These are phyloP conservation scores for Hydrocynus forskahlii DNA, from an alignment of 2,797 vertebrate genomes.

Conservation along the genomic window DNA sequence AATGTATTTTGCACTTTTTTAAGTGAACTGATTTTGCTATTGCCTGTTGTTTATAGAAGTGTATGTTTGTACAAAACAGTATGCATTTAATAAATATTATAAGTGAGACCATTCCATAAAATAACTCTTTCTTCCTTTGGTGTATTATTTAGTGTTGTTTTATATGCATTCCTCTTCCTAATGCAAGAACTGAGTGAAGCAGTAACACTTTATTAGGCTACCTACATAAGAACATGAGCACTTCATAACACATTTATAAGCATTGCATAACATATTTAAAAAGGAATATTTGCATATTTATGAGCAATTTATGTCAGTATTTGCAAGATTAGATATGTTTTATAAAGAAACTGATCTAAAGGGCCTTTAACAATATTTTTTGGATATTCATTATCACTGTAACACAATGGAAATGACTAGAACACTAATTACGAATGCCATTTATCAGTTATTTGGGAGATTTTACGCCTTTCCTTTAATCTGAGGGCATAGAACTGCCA, in stretches of 20 bases:
- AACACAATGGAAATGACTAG: neutral
- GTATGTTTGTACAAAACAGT: constrained; percentile 47
- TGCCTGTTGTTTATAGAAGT: constrained; percentile 30
- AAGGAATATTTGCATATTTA: too few species aligned
- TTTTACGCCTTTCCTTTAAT: neutral
- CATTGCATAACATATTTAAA: too few species aligned
- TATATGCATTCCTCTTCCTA: neutral
- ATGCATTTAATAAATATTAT: constrained; percentile 44
- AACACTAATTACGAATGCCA: neutral
- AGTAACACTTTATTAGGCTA: too few species aligned
- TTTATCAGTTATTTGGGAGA: neutral
- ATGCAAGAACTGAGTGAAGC: neutral
- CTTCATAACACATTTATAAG: too few species aligned
- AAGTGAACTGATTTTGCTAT: constrained; percentile 26
- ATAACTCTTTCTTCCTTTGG: neutral
- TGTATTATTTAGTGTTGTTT: neutral
- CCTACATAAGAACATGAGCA: too few species aligned
- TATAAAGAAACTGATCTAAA: too few species aligned
- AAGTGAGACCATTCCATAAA: neutral
- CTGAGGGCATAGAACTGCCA: too few species aligned
- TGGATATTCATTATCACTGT: too few species aligned
- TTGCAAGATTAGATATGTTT: too few species aligned
- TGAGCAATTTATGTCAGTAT: too few species aligned
- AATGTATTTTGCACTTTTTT: constrained; percentile 35
- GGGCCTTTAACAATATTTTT: too few species aligned